Conservation (phyloP, 2,113 vertebrate species). For the Chloropsis hardwickii region DNA sequence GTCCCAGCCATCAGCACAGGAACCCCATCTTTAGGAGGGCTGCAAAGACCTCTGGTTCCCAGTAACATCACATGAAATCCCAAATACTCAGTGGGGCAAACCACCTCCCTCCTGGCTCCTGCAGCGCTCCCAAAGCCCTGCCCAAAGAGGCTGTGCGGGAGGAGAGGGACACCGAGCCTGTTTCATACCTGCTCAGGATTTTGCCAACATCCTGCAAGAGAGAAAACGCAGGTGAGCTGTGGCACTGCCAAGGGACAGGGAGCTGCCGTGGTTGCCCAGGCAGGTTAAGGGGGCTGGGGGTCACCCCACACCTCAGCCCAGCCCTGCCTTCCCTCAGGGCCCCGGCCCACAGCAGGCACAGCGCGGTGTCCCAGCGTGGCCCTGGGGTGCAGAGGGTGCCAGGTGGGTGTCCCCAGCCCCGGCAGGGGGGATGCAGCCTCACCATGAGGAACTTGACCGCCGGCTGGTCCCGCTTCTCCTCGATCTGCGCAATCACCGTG, state of each 20-base stretch:
- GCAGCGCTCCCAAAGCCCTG: neutral
- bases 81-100: neutral
- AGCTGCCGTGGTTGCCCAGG: neutral
- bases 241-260: neutral
- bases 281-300: neutral
- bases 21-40: neutral
- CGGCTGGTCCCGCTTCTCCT: conserved; percentile 31
- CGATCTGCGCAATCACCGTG: neutral
- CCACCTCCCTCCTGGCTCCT: neutral
- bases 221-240: neutral
- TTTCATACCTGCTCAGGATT: neutral
- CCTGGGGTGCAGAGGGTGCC: neutral
- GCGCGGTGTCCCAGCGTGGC: fast-evolving
- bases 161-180: fast-evolving
- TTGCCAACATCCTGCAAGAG: neutral
- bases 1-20: neutral
- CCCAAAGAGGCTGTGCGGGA: fast-evolving
- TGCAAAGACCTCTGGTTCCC: neutral
- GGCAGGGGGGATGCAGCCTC: neutral
- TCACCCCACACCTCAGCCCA: neutral
- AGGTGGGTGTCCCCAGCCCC: neutral
- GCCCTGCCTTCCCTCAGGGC: neutral
- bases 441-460: conserved; percentile 47
- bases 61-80: neutral
- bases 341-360: neutral